Percentiles rank a stretch among this genome's conserved stretches.
Evolutionary conservation across 2,113 vertebrate species (phyloP).

Genomic region (Carassius gibelio): DNA sequence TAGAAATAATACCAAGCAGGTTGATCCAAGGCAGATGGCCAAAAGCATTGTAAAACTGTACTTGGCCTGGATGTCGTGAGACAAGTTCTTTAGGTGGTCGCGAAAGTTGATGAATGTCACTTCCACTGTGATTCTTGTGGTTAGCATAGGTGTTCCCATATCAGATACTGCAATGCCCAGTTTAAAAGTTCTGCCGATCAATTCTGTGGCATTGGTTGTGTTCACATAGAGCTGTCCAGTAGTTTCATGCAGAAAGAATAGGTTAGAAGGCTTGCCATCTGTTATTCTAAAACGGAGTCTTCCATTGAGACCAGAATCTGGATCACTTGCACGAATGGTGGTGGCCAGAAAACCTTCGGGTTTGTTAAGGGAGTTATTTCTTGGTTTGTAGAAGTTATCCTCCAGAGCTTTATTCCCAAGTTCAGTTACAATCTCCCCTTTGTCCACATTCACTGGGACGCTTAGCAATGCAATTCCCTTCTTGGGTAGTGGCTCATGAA

Average conservation of each 20-base stretch:
- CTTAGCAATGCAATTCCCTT: conserved; percentile 77
- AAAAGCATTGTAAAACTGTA: conserved; percentile 80
- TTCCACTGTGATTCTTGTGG: conserved; percentile 72
- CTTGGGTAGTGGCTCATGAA: conserved; percentile 77
- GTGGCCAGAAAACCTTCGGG: conserved; percentile 69
- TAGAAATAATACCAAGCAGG: conserved; percentile 79
- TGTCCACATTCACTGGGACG: conserved; percentile 80
- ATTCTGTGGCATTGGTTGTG: conserved; percentile 82
- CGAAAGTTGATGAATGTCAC: conserved; percentile 82
- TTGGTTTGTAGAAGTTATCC: not conserved
- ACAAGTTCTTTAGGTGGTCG: conserved; percentile 82
- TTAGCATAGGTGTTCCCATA: conserved; percentile 74
- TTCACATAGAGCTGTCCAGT: conserved; percentile 86
- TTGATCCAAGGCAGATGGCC: conserved; percentile 77
- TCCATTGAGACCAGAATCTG: conserved; percentile 82
- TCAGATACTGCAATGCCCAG: conserved; percentile 81
- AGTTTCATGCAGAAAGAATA: conserved; percentile 80
- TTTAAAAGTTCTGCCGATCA: conserved; percentile 78
- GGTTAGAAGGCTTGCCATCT: conserved; percentile 63
- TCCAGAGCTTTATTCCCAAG: conserved; percentile 61
- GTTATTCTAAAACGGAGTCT: conserved; percentile 78
- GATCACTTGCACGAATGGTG: conserved; percentile 80
- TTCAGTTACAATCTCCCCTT: conserved; percentile 75
- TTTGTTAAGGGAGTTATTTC: conserved; percentile 52
- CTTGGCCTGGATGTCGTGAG: conserved; percentile 64